Conservation (phyloP, 2,888 invertebrate species). For the Meteorus colon region DNA sequence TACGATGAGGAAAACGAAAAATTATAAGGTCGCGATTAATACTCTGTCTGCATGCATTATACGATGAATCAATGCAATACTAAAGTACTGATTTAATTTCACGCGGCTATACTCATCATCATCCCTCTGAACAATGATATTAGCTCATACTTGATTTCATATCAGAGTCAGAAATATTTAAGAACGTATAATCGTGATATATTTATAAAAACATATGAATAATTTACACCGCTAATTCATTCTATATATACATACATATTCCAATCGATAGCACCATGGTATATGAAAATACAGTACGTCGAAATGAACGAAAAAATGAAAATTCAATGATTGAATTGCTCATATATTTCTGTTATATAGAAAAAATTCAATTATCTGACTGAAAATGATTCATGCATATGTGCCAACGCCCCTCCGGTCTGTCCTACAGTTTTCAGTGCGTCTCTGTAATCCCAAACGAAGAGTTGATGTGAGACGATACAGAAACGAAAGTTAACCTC, state of each 20-base stretch:
- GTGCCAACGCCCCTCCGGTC: slow-evolving; percentile 32
- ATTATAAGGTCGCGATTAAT: slow-evolving; percentile 35
- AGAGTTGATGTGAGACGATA: slow-evolving; percentile 18
- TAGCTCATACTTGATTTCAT: not conserved
- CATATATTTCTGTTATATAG: not conserved
- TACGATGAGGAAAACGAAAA: slow-evolving; percentile 15
- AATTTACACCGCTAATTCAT: no score
- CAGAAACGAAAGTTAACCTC: slow-evolving; percentile 33
- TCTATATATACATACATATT: no score
- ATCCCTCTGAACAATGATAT: not conserved
- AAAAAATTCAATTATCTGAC: not conserved
- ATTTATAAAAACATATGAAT: no score
- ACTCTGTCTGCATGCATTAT: not conserved
- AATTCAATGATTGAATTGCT: not conserved
- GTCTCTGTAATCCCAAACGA: slow-evolving; percentile 15
- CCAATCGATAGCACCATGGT: no score
- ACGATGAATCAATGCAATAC: not conserved
- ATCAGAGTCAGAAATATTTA: no score
- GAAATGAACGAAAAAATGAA: no score
- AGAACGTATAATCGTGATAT: no score
- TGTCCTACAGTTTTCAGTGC: slow-evolving; percentile 7
- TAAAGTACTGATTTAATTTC: not conserved
- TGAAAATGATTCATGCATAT: not conserved
- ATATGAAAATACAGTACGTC: no score
- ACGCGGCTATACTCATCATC: not conserved